Percentiles rank a stretch among this genome's conserved stretches.
Conservation (phyloP, 2,888 invertebrate species). For the Reticulitermes lucifugus region DNA sequence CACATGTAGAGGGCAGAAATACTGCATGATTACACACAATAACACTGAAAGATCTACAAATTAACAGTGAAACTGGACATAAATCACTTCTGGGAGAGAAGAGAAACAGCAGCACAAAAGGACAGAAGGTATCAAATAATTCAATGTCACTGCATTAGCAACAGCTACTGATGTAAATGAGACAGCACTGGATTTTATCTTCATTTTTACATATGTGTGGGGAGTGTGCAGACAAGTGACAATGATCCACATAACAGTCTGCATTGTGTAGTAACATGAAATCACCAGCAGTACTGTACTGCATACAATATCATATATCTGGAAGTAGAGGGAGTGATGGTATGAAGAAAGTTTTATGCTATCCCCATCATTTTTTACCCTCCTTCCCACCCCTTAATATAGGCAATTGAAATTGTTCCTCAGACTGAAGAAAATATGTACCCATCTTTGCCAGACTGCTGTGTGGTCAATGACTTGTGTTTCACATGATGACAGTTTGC, state of each 20-base stretch:
- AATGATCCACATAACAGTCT: not conserved
- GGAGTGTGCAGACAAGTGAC: not conserved
- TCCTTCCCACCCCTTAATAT: too few species aligned
- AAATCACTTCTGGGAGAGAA: not conserved
- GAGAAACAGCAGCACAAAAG: not conserved
- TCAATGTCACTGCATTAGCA: not conserved
- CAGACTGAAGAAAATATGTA: too few species aligned
- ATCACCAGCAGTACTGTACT: too few species aligned
- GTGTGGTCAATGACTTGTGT: too few species aligned
- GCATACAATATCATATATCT: too few species aligned
- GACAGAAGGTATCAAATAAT: not conserved
- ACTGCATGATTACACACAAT: slow-evolving; percentile 40
- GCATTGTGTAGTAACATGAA: not conserved
- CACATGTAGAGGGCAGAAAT: slow-evolving; percentile 45
- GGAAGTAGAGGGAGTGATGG: too few species aligned
- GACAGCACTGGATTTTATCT: not conserved
- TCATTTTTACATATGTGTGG: not conserved
- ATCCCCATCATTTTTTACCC: too few species aligned
- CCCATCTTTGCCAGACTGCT: too few species aligned
- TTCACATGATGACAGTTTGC: too few species aligned
- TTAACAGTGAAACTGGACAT: not conserved
- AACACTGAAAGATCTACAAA: slow-evolving; percentile 25
- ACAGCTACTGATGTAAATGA: not conserved
- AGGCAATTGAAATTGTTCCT: too few species aligned
- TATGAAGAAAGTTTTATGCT: too few species aligned